These are phyloP conservation scores for Stomatorhinus walkeri DNA, from an alignment of 2,797 vertebrate species.

Conservation along the genomic window DNA sequence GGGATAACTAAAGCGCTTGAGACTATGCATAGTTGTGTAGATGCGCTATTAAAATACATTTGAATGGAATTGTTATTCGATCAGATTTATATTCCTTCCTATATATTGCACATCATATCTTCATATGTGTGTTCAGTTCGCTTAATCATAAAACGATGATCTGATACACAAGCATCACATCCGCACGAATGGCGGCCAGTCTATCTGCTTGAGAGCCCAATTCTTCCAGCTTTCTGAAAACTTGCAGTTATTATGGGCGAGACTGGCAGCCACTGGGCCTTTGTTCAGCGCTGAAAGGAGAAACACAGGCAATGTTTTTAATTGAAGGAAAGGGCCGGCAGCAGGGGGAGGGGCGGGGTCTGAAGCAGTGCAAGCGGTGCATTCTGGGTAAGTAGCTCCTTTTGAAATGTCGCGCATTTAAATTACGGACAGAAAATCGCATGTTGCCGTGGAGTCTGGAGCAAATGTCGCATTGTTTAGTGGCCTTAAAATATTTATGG, in stretches of 20 bases:
- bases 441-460: neutral
- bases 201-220: neutral
- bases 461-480: neutral
- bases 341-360: neutral
- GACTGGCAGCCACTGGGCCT: neutral
- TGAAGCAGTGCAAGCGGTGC: neutral
- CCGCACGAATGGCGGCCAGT: neutral
- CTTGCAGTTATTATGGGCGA: neutral
- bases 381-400: neutral
- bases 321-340: neutral
- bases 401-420: slow-evolving; percentile 2
- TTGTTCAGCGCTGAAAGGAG: neutral
- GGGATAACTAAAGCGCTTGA: neutral
- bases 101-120: neutral
- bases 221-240: neutral
- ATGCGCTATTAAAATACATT: neutral
- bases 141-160: neutral
- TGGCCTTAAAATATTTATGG: neutral
- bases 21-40: neutral
- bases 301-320: neutral
- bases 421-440: neutral
- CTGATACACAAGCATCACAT: neutral
- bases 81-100: neutral
- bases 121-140: neutral
- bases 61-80: neutral